Evolutionary conservation across 2,888 invertebrate species (phyloP).

Genomic region (Acanthoscelides obtectus): DNA sequence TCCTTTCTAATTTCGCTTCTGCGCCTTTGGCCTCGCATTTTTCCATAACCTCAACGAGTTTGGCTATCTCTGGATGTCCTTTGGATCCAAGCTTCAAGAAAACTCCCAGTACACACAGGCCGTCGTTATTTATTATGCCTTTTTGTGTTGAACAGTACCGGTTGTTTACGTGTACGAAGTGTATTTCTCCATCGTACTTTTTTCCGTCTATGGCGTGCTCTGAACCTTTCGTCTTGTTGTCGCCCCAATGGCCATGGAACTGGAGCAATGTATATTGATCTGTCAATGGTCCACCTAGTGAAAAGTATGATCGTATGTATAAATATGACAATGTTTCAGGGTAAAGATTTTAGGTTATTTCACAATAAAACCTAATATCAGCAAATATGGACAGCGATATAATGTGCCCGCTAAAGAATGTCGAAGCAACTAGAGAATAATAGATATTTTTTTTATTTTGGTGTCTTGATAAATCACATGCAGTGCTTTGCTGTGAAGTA

Average conservation of each 20-base stretch:
- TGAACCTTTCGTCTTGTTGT: not conserved
- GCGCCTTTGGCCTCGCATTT: not conserved
- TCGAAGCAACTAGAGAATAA: too few species aligned
- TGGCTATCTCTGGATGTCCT: not conserved
- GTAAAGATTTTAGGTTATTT: too few species aligned
- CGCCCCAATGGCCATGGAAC: not conserved
- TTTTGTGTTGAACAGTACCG: not conserved
- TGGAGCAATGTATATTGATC: not conserved
- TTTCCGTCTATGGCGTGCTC: not conserved
- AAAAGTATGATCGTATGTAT: too few species aligned
- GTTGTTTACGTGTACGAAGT: not conserved
- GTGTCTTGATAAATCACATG: too few species aligned
- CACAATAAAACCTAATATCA: too few species aligned
- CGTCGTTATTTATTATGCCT: not conserved
- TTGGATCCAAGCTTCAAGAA: not conserved
- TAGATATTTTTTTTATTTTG: too few species aligned
- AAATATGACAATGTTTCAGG: too few species aligned
- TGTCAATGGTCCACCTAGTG: not conserved
- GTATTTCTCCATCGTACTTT: not conserved
- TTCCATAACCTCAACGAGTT: not conserved
- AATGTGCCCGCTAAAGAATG: too few species aligned
- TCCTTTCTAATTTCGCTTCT: not conserved
- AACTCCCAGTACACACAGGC: not conserved
- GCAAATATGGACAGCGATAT: too few species aligned
- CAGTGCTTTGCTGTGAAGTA: too few species aligned